Conservation (phyloP, 2,797 vertebrate genomes). For the Acropternis orthonyx region DNA sequence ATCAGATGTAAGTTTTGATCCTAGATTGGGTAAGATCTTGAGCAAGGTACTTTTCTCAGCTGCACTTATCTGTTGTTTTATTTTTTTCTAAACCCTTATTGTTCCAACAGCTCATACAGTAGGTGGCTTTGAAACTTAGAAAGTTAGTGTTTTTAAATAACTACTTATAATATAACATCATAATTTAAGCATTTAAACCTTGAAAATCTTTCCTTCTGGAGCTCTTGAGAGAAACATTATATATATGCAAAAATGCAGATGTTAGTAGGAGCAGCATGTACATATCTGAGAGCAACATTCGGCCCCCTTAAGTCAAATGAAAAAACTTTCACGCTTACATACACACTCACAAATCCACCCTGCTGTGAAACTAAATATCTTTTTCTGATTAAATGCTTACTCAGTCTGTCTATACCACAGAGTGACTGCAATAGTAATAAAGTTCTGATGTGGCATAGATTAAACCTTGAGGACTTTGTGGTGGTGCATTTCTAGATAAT, state of each 20-base stretch:
- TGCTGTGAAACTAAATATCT: slow-evolving; percentile 19
- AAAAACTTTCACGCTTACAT: not conserved
- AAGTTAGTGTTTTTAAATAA: not conserved
- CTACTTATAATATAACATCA: not conserved
- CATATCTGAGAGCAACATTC: slow-evolving; percentile 9
- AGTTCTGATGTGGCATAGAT: not conserved
- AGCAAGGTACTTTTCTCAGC: not conserved
- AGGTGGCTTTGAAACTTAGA: not conserved
- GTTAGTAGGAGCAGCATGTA: not conserved
- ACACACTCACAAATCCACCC: not conserved
- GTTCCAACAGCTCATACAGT: not conserved
- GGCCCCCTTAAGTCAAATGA: not conserved
- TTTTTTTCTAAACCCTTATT: not conserved
- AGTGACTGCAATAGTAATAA: slow-evolving; percentile 9
- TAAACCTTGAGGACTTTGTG: slow-evolving; percentile 22
- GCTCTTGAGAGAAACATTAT: not conserved
- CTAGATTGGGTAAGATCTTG: not conserved
- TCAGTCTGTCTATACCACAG: not conserved
- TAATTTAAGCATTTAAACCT: not conserved
- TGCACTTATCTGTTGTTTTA: not conserved
- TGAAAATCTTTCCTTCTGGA: not conserved
- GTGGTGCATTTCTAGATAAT: not conserved
- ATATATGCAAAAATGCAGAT: slow-evolving; percentile 18
- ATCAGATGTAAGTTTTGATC: not conserved
- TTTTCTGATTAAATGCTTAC: slow-evolving; percentile 52